Evolutionary conservation across 1,140 invertebrate genomes (phyloP).

Genomic region (Eufriesea mexicana): DNA sequence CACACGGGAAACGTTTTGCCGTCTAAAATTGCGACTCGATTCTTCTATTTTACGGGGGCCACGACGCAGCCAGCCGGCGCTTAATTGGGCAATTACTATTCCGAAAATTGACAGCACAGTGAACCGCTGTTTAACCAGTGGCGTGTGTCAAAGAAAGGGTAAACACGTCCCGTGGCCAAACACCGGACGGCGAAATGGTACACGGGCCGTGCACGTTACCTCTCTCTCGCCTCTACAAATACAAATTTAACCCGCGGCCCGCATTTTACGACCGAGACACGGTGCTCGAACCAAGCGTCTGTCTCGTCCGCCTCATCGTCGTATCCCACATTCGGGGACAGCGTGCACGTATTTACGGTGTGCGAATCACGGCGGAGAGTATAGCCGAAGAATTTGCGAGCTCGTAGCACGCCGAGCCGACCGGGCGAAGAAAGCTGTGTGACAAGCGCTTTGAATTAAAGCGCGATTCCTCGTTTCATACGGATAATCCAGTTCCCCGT

Average conservation of each 20-base stretch:
- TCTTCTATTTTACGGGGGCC: slow-evolving; percentile 13
- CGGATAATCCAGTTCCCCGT: too few relatives aligned
- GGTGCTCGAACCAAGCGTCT: slow-evolving; percentile 61
- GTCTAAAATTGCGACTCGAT: slow-evolving; percentile 19
- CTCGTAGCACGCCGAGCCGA: background rate
- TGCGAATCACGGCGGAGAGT: slow-evolving; percentile 49
- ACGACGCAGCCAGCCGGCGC: background rate
- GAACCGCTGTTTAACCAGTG: slow-evolving; percentile 19
- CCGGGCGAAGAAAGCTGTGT: background rate
- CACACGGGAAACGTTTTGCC: background rate
- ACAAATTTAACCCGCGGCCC: slow-evolving; percentile 72
- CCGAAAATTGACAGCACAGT: slow-evolving; percentile 20
- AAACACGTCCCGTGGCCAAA: slow-evolving; percentile 1
- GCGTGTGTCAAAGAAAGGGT: slow-evolving; percentile 39
- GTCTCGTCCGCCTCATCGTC: slow-evolving; percentile 34
- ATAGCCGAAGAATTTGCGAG: background rate
- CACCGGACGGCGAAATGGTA: slow-evolving; percentile 31
- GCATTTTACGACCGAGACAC: slow-evolving; percentile 69
- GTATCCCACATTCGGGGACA: slow-evolving; percentile 5
- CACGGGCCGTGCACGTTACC: slow-evolving; percentile 24
- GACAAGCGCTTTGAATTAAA: background rate
- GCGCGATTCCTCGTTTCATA: too few relatives aligned
- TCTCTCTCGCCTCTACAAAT: slow-evolving; percentile 62
- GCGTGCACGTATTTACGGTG: slow-evolving; percentile 57
- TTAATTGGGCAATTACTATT: slow-evolving; percentile 36